Base-by-base conservation (phyloP, 1,140 invertebrate genomes). In the Patella vulgata region DNA sequence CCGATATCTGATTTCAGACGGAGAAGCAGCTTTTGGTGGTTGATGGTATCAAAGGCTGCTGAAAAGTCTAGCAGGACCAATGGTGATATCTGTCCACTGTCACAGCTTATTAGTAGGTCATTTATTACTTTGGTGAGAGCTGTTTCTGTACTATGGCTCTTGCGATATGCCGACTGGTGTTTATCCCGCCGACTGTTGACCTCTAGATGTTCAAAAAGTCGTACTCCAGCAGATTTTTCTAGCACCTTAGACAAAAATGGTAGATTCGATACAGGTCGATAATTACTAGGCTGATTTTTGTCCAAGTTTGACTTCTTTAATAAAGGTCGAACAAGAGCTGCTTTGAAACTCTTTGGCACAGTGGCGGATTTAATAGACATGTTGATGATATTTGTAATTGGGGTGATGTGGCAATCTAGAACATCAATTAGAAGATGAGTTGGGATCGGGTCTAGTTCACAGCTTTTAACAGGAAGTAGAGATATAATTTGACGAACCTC, bases 301-400 rank as follows among this genome's bases (percentile, higher is more conserved):
- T 68, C 66, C 14, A 71, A 48, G 39, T 31, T 60, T 14, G 60
- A 47, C 44, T 68, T 71, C 42, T 71, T 71, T 8, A 71, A 51
- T n/a, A 68, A 30, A 23, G 57, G 61, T 57, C 47, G 61, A 19
- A 71, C 52, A 57, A 60, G 46, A n/a, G 69, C 51, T 19, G 31
- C 48, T 50, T 65, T 64, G 31, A 65, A 67, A 31, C 33, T 25
- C 12, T 27, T 27, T 27, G 58, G 52, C 23, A 66, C 58, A 55
- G 44, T 6, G 21, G 42, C 58, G 28, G 40, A 42, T n/a, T 17
- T 23, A 21, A 61, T 33, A 21, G 51, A 66, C 17, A 33, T 28
- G 33, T 55, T 61, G 25, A 61, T 30, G 12, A 66, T 61, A 12
- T 19, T 43, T 21, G 64, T 61, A n/a, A 62, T 40, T n/a, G 62